Evolutionary conservation across 1,140 invertebrate genomes (phyloP).

Genomic region (Portunus trituberculatus): DNA sequence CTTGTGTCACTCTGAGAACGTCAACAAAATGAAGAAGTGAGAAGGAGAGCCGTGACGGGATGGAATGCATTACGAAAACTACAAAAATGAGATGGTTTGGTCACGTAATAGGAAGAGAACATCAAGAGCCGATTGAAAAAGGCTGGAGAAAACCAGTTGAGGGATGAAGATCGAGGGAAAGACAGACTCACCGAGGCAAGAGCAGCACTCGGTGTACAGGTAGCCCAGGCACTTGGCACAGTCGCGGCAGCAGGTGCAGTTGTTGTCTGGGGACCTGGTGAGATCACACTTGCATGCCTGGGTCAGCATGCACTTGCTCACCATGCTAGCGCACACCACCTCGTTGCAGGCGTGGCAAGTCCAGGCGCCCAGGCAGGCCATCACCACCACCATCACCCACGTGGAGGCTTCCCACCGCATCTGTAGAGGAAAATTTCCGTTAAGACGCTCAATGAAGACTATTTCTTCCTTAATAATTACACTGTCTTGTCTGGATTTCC

Average conservation of each 20-base stretch:
- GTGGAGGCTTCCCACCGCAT: not conserved
- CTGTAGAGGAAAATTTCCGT: not conserved
- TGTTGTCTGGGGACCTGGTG: constrained; percentile 82
- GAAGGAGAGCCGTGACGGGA: too few relatives aligned
- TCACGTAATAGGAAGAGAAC: too few relatives aligned
- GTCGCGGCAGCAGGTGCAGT: constrained; percentile 95
- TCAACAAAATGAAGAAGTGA: too few relatives aligned
- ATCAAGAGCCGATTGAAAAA: too few relatives aligned
- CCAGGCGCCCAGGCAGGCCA: not conserved
- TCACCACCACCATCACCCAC: not conserved
- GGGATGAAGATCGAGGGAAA: too few relatives aligned
- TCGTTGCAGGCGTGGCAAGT: constrained; percentile 87
- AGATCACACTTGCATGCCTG: constrained; percentile 97
- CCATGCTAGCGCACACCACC: constrained; percentile 94
- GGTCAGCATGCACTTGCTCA: constrained; percentile 97
- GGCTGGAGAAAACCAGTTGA: too few relatives aligned
- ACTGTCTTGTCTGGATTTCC: too few relatives aligned
- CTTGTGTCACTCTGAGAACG: too few relatives aligned
- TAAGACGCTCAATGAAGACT: not conserved
- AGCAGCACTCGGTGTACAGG: constrained; percentile 95
- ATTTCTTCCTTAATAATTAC: too few relatives aligned
- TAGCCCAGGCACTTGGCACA: constrained; percentile 92
- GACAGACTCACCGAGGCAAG: constrained; percentile 91
- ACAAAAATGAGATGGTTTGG: too few relatives aligned
- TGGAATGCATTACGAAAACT: too few relatives aligned